A percentile compares a stretch with the other conserved stretches of the same genome.
These are phyloP conservation scores for Chaetorhynchus papuensis DNA, from an alignment of 2,113 vertebrate species.

Conservation along the genomic window DNA sequence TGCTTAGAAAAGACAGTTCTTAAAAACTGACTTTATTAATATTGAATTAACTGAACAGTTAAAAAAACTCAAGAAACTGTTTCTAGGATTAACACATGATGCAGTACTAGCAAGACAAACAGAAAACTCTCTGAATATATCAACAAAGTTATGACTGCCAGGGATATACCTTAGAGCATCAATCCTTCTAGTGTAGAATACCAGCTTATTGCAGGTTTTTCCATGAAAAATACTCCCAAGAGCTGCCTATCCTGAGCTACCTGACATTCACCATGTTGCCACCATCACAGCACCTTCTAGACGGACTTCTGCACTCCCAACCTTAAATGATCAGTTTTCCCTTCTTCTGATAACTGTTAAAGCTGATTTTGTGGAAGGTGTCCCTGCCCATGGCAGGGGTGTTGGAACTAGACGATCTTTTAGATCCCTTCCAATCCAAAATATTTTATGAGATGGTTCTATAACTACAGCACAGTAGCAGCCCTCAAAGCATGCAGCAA, in stretches of 20 bases:
- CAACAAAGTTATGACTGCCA: neutral
- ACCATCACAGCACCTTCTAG: neutral
- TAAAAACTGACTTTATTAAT: neutral
- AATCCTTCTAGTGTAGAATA: neutral
- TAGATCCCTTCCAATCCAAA: neutral
- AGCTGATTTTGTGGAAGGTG: neutral
- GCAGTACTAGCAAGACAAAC: neutral
- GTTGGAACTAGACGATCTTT: neutral
- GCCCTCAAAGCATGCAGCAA: neutral
- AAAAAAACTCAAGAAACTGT: neutral
- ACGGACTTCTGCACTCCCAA: neutral
- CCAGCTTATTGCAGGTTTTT: fast-evolving
- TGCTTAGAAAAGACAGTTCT: neutral
- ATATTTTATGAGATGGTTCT: neutral
- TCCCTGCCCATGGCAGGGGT: too few relatives aligned
- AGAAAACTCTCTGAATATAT: neutral
- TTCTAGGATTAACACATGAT: neutral
- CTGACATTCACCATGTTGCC: neutral
- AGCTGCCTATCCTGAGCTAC: neutral
- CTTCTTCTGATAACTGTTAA: neutral
- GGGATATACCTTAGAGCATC: neutral
- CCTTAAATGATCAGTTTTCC: neutral
- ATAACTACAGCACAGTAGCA: neutral
- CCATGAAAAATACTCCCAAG: neutral
- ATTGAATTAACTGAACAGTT: neutral